Base-by-base conservation (phyloP, 2,888 invertebrate genomes). In the Drosophila paranaensis region DNA sequence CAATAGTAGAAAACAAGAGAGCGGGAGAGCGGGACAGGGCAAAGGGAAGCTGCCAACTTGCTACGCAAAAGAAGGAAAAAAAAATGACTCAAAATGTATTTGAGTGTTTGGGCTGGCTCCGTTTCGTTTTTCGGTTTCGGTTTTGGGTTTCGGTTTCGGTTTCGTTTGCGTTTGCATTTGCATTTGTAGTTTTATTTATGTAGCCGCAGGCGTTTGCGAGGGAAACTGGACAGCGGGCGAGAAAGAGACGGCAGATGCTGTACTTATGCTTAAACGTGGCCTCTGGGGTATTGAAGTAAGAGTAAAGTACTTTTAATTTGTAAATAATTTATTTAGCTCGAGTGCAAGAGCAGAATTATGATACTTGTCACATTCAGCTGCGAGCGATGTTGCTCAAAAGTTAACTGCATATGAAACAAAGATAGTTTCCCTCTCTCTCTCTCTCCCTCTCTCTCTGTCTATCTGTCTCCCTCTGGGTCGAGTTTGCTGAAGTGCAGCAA, bases 131-230 rank as follows among this genome's bases (percentile, higher is more conserved):
- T 71, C 37, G 51, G 67, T 62, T 76, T 75, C 43, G 43, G 46
- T 27, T 72, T 72, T 56, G 37, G 42, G 70, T 70, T 71, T 63
- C 50, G 58, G 27, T 62, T 69, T 65, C 54, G 60, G 16, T 60
- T 69, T 61, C 35, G 45, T 66, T 76, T 73, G 65, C 55, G 39
- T 62, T 66, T 71, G 40, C 39, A 58, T 61, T 77, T 66, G 64
- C 55, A 60, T 74, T 71, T 82, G 42, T 48, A 43, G 40, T 79
- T 79, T 71, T 68, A 65, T 69, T 79, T 62, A 71, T 71, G 61
- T 20, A 16, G 60, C 66, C 77, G 27, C 68, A 74, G 58, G 68
- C 67, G 25, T 30, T 35, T 53, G 45, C 48, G 60, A 68, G 57
- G 37, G 27, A 53, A 63, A 56, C 30, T 48, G 42, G 37, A 42